Evolutionary conservation across 1,140 invertebrate species (phyloP).

Genomic region (Drosophila sproati): DNA sequence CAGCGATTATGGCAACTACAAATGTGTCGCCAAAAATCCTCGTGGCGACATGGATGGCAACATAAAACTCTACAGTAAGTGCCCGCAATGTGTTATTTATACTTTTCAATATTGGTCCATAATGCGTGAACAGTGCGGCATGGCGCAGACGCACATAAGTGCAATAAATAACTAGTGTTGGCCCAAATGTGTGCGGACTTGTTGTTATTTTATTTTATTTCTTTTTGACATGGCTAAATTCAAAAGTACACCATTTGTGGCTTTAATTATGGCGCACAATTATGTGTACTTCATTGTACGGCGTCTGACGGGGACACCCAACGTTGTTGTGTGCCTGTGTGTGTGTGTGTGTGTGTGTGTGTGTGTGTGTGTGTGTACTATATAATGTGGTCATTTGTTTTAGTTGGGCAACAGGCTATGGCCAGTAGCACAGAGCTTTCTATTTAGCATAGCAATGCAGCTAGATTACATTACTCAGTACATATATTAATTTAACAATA

Average conservation of each 20-base stretch:
- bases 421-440: not conserved
- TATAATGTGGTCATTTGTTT: slow-evolving; percentile 34
- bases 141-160: slow-evolving; percentile 5
- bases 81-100: slow-evolving; percentile 60
- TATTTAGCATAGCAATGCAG: not conserved
- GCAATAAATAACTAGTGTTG: slow-evolving; percentile 52
- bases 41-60: slow-evolving; percentile 96
- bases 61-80: slow-evolving; percentile 96
- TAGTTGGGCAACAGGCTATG: slow-evolving; percentile 1
- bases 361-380: slow-evolving; percentile 13
- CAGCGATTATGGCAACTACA: slow-evolving; percentile 94
- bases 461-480: not conserved
- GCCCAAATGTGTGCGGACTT: slow-evolving; percentile 24
- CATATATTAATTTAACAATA: too few species aligned
- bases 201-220: not conserved
- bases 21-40: slow-evolving; percentile 96
- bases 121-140: slow-evolving; percentile 16
- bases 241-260: slow-evolving; percentile 66
- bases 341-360: slow-evolving; percentile 16
- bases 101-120: slow-evolving; percentile 63
- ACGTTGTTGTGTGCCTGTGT: not conserved
- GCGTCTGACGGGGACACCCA: slow-evolving; percentile 12
- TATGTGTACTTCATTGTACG: slow-evolving; percentile 39
- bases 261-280: slow-evolving; percentile 63
- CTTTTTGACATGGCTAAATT: slow-evolving; percentile 34